Percentiles rank a stretch among this genome's conserved stretches.
Evolutionary conservation across 2,797 vertebrate species (phyloP).

Genomic region (Sarcoramphus papa): DNA sequence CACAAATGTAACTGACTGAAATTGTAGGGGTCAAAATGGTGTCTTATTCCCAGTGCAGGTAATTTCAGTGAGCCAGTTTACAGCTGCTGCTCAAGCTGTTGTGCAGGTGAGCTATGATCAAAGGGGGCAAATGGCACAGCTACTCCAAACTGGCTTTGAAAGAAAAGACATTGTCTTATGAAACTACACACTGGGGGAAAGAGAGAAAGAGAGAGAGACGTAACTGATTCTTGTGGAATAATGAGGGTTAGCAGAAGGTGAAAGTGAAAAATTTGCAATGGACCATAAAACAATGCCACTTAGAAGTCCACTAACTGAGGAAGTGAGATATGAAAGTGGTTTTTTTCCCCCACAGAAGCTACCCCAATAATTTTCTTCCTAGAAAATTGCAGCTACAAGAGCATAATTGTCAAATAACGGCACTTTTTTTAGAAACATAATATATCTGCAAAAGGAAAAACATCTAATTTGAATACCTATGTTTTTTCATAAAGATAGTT

Average conservation of each 20-base stretch:
- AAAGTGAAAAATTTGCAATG: neutral
- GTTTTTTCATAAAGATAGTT: neutral
- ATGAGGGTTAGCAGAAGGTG: neutral
- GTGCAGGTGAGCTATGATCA: conserved; percentile 34
- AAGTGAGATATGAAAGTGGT: neutral
- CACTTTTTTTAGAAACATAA: neutral
- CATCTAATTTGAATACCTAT: neutral
- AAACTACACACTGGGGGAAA: neutral
- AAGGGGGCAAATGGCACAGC: neutral
- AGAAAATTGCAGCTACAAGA: neutral
- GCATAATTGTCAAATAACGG: neutral
- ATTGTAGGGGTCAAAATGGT: neutral
- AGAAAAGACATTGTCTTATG: conserved; percentile 11
- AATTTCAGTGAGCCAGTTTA: conserved; percentile 5
- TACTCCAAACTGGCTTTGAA: conserved; percentile 1
- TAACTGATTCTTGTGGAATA: neutral
- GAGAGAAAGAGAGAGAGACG: neutral
- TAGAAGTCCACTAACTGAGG: neutral
- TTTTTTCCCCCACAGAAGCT: fast-evolving
- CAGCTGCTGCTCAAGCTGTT: conserved; percentile 46
- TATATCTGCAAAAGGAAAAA: neutral
- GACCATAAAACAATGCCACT: neutral
- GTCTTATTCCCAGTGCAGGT: neutral
- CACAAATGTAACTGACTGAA: neutral
- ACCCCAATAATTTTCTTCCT: neutral